Percentiles rank a stretch among this genome's conserved stretches.
Evolutionary conservation across 2,797 vertebrate genomes (phyloP).

Genomic region (Acanthiza pusilla): DNA sequence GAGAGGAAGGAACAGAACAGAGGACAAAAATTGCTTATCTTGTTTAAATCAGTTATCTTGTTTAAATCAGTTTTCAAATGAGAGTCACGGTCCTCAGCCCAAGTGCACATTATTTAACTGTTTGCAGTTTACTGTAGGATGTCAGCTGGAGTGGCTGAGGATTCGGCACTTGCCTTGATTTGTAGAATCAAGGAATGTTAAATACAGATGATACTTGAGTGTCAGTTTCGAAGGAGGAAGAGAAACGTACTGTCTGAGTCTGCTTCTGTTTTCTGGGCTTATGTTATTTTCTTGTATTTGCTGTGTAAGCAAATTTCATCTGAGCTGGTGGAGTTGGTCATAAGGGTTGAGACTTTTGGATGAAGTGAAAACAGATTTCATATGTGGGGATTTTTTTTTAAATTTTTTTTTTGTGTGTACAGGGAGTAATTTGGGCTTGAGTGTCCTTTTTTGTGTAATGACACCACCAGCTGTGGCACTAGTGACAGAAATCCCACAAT

Average conservation of each 20-base stretch:
- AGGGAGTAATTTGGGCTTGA: not conserved
- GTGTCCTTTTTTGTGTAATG: not conserved
- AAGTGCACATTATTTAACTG: not conserved
- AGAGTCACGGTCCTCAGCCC: not conserved
- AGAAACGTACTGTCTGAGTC: not conserved
- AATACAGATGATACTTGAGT: not conserved
- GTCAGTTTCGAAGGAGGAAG: not conserved
- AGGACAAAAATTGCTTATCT: not conserved
- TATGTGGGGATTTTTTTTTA: not conserved
- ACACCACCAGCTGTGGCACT: not conserved
- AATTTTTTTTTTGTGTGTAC: too few species aligned
- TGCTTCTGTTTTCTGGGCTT: slow-evolving; percentile 29
- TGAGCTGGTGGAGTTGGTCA: not conserved
- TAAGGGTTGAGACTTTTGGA: not conserved
- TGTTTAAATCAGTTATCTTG: not conserved
- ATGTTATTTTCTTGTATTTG: not conserved
- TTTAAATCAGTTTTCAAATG: not conserved
- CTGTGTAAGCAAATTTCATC: slow-evolving; percentile 10
- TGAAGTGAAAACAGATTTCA: not conserved
- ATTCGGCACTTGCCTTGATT: not conserved
- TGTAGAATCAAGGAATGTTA: not conserved
- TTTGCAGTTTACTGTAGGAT: not conserved
- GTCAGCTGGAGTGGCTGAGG: not conserved
- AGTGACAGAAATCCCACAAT: not conserved
- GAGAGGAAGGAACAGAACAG: not conserved